Conservation (phyloP, 2,113 vertebrate genomes). For the Eubucco bourcierii region DNA sequence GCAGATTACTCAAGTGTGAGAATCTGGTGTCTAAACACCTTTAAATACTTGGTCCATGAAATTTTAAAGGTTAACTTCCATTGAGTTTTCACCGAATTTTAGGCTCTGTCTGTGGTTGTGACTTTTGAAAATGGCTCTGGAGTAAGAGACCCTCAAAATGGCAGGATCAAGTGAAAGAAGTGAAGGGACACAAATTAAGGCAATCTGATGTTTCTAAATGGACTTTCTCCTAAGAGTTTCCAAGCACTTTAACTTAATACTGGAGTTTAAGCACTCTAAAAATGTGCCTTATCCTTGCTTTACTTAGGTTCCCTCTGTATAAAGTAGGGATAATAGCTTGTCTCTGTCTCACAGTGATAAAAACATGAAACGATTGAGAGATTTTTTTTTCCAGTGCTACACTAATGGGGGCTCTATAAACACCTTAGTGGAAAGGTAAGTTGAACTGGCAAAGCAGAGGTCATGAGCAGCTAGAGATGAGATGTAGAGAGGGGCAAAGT, state of each 20-base stretch:
- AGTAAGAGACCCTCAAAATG: background rate
- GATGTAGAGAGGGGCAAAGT: constrained; percentile 27
- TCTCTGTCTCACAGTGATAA: constrained; percentile 36
- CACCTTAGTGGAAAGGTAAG: constrained; percentile 20
- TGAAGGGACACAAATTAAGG: background rate
- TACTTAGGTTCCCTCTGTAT: background rate
- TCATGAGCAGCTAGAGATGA: constrained; percentile 21
- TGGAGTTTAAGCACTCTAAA: background rate
- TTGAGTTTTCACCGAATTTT: background rate
- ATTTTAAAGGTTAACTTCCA: background rate
- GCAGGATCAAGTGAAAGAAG: background rate
- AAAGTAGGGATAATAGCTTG: constrained; percentile 9
- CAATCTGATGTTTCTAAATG: background rate
- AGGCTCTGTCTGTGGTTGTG: background rate
- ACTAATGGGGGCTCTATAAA: constrained; percentile 45
- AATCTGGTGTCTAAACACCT: background rate
- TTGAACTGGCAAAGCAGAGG: constrained; percentile 34
- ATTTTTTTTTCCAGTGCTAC: background rate
- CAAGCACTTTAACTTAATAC: background rate
- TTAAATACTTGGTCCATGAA: background rate
- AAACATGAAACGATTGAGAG: constrained; percentile 25
- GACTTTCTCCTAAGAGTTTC: background rate
- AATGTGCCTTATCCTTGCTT: background rate
- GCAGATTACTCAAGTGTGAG: background rate
- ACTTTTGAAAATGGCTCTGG: background rate